Percentiles rank a stretch among this genome's conserved stretches.
These are phyloP conservation scores for Onchidella celtica DNA, from an alignment of 2,888 invertebrate species.

Conservation along the genomic window DNA sequence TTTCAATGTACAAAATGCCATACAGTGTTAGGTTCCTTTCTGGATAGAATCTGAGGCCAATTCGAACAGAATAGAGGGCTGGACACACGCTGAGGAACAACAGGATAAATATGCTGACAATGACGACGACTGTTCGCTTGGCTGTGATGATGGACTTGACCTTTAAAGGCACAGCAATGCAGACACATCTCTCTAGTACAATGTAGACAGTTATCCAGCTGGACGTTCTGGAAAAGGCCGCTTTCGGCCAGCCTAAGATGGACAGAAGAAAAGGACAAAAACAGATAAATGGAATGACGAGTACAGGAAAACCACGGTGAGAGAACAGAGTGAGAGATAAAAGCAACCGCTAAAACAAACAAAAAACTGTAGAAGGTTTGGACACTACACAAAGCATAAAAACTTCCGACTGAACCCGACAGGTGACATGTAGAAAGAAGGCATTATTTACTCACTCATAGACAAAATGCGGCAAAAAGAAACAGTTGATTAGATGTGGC, in stretches of 20 bases:
- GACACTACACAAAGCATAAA: too few species aligned
- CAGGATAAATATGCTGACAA: not conserved
- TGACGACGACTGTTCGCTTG: not conserved
- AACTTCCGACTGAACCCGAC: too few species aligned
- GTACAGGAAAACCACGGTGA: too few species aligned
- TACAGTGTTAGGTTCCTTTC: not conserved
- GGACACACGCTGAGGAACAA: constrained; percentile 3
- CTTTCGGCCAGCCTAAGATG: constrained; percentile 2
- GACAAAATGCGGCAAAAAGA: too few species aligned
- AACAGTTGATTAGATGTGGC: too few species aligned
- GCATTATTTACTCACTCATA: too few species aligned
- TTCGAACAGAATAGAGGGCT: not conserved
- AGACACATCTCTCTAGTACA: not conserved
- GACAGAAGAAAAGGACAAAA: too few species aligned
- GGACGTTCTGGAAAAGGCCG: not conserved
- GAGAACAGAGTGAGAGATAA: too few species aligned
- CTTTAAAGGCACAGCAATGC: constrained; percentile 5
- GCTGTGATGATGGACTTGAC: not conserved
- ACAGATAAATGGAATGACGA: too few species aligned
- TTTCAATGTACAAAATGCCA: not conserved
- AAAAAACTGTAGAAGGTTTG: too few species aligned
- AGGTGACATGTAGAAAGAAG: too few species aligned
- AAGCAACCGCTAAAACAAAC: too few species aligned
- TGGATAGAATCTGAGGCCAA: not conserved
- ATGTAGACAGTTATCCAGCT: constrained; percentile 5